Evolutionary conservation across 2,113 vertebrate genomes (phyloP).

Genomic region (Lepus europaeus): DNA sequence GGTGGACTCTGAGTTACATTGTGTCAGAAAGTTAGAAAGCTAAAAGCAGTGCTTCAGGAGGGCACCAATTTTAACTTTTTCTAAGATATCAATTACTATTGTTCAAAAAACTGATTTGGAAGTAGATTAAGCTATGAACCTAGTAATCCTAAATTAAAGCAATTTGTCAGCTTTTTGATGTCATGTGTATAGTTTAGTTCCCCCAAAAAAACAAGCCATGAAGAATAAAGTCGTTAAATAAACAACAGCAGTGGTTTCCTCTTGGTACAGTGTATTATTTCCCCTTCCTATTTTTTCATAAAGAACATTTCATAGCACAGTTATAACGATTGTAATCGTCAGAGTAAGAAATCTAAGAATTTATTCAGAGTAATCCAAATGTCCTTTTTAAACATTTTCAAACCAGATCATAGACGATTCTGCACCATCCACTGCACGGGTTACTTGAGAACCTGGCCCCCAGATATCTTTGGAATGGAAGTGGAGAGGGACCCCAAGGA

Average conservation of each 20-base stretch:
- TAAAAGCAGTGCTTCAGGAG: neutral
- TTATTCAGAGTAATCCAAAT: conserved; percentile 15
- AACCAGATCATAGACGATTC: conserved; percentile 96
- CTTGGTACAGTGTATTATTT: neutral
- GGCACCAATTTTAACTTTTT: conserved; percentile 30
- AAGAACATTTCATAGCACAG: conserved; percentile 20
- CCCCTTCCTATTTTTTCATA: no score
- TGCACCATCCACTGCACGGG: conserved; percentile 98
- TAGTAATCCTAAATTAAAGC: conserved; percentile 11
- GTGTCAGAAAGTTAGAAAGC: neutral
- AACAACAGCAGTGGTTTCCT: neutral
- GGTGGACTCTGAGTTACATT: neutral
- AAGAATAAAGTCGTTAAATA: conserved; percentile 5
- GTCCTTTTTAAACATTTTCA: neutral
- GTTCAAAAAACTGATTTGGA: conserved; percentile 7
- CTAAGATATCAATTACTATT: conserved; percentile 1
- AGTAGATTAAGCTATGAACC: neutral
- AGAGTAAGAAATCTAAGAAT: conserved; percentile 14
- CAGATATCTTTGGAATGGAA: conserved; percentile 94
- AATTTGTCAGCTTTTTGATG: neutral
- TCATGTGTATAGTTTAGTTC: neutral
- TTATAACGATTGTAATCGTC: neutral
- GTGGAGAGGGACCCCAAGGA: conserved; percentile 95
- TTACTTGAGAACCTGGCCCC: conserved; percentile 98
- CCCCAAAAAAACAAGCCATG: neutral